Conservation (phyloP, 2,888 invertebrate genomes). For the Zaprionus lineosus region DNA sequence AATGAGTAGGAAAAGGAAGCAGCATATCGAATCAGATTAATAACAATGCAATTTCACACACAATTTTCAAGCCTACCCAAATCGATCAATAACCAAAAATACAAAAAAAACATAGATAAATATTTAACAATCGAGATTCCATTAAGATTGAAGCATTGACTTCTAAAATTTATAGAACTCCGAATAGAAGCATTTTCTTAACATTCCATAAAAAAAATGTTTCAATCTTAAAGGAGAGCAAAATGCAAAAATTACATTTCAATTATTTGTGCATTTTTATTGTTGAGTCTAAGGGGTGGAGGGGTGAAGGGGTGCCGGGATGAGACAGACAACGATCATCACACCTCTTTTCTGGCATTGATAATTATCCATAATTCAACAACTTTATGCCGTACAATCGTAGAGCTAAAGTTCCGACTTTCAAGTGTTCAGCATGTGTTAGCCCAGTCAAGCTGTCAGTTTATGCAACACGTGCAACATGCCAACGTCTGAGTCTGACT, state of each 20-base stretch:
- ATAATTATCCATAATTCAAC: slow-evolving; percentile 77
- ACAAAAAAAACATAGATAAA: neutral
- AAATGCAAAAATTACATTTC: slow-evolving; percentile 68
- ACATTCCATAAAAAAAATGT: no score
- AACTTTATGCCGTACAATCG: slow-evolving; percentile 62
- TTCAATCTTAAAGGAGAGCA: slow-evolving; percentile 43
- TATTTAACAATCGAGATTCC: no score
- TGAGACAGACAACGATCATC: slow-evolving; percentile 65
- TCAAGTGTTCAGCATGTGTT: slow-evolving; percentile 35
- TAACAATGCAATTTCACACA: slow-evolving; percentile 49
- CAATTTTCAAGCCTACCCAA: slow-evolving; percentile 18
- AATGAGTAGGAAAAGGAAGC: slow-evolving; percentile 1
- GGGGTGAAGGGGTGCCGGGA: no score
- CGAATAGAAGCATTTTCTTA: no score
- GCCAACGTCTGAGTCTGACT: slow-evolving; percentile 49
- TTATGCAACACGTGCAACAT: slow-evolving; percentile 68
- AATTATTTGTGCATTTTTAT: slow-evolving; percentile 72
- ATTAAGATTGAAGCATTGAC: no score
- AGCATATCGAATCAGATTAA: slow-evolving; percentile 57
- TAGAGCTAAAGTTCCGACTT: slow-evolving; percentile 28
- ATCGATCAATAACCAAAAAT: neutral
- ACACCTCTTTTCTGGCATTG: slow-evolving; percentile 72
- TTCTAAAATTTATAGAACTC: no score
- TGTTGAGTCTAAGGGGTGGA: slow-evolving; percentile 23
- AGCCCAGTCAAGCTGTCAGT: slow-evolving; percentile 31